Evolutionary conservation across 2,113 vertebrate species (phyloP).

Genomic region (Platycercus adscitus): DNA sequence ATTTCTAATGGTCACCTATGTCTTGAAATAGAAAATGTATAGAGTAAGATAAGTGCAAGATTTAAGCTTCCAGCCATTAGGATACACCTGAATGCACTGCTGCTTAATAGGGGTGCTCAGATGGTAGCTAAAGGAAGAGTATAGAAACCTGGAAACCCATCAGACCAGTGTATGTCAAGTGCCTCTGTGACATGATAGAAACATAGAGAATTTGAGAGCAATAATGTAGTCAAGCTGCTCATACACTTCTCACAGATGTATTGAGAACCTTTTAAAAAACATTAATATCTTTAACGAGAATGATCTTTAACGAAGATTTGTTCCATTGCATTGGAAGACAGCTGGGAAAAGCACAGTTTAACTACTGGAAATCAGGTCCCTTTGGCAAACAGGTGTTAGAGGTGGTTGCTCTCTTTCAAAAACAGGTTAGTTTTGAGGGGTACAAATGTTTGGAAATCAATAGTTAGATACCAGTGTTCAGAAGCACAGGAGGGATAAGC

Average conservation of each 20-base stretch:
- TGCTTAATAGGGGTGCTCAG: background rate
- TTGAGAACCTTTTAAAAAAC: background rate
- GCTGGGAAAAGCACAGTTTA: background rate
- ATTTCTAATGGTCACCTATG: background rate
- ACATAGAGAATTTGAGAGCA: background rate
- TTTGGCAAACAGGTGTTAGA: background rate
- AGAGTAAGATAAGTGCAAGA: background rate
- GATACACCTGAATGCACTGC: background rate
- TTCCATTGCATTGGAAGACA: background rate
- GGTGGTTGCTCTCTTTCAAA: background rate
- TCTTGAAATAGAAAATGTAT: background rate
- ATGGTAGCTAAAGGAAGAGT: background rate
- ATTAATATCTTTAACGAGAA: rapidly evolving
- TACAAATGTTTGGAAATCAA: background rate
- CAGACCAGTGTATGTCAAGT: background rate
- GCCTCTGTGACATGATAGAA: background rate
- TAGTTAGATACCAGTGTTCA: background rate
- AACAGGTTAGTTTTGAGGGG: background rate
- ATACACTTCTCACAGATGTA: background rate
- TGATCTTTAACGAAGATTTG: background rate
- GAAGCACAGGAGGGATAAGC: background rate
- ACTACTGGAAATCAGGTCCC: background rate
- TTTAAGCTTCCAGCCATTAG: background rate
- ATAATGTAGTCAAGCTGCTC: background rate
- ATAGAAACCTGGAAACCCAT: background rate